Evolutionary conservation across 2,113 vertebrate species (phyloP), one percentile per base, ranked within the genome.

Genomic region (Chaenogobius annularis): DNA sequence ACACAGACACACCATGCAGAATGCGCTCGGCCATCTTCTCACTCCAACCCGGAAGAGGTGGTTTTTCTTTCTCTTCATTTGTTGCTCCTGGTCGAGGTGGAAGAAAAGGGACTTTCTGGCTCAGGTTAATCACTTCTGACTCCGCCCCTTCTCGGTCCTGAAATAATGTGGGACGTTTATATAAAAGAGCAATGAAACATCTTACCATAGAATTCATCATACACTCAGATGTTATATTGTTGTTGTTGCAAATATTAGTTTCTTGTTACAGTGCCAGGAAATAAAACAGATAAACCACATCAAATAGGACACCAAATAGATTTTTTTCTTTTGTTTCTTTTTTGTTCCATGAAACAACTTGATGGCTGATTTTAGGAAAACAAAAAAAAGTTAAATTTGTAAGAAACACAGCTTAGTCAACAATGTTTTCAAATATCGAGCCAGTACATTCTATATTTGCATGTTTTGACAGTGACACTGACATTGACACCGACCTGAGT

Each of bases 1-100:
- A 59, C 7, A 61, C 8, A 73, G 40, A 74, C 85, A 58, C 37
- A 98, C 97, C 97, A 94, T 96, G 86, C 80, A 98, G 83, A 75
- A 99, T 98, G 88, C 95, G 93, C 54, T 95, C 95, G 12, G 95
- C 93, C 82, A 99, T 93, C 74, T 95, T 98, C 87, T 96, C 95
- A 85, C 97, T 98, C 97, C 98, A 99, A 35, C 94, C 95, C 52
- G 97, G 96, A 62, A 96, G 66, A 5, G 86, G 87, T 10, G 83
- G 87, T 78, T 89, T 94, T 35, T 87, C 83, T 47, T 91, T 89
- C 54, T 92, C 93, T 14, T 65, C 31, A 52, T n/a, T 69, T 12
- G 52, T 47, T 50, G 72, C 71, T 82, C 92, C 89, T 56, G 91
- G 84, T 12, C 78, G 85, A 10, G 87, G 79, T 31, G 94, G 83